These are phyloP conservation scores for Liparis tanakae DNA, from an alignment of 2,797 vertebrate genomes.

Conservation along the genomic window DNA sequence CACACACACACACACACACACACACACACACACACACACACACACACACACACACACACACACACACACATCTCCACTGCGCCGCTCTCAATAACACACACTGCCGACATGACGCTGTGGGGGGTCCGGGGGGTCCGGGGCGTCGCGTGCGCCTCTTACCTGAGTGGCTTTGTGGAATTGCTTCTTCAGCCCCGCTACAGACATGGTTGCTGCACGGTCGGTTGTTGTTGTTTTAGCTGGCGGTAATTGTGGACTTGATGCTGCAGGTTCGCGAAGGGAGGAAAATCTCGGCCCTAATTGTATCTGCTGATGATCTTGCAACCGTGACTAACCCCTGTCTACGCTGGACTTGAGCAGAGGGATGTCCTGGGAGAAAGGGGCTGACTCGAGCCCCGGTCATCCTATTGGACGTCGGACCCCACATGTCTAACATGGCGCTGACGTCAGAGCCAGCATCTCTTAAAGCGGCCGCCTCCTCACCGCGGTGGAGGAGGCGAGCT, in stretches of 20 bases:
- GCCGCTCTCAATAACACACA: not conserved
- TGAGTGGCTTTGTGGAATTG: constrained; percentile 97
- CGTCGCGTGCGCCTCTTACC: constrained; percentile 76
- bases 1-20: too few relatives aligned
- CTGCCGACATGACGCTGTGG: not conserved
- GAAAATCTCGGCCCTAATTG: constrained; percentile 36
- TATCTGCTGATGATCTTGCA: constrained; percentile 45
- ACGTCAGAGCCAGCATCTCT: constrained; percentile 67
- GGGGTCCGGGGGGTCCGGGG: constrained; percentile 8
- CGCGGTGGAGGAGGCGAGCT: not conserved
- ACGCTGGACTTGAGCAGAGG: constrained; percentile 64
- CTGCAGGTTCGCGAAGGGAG: constrained; percentile 23
- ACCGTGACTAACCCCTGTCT: constrained; percentile 59
- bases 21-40: too few relatives aligned
- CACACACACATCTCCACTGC: not conserved
- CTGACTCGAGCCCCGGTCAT: constrained; percentile 61
- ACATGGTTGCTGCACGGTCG: constrained; percentile 80
- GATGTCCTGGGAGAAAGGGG: constrained; percentile 73
- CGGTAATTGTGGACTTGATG: constrained; percentile 7
- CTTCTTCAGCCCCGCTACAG: constrained; percentile 93
- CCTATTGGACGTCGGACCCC: constrained; percentile 68
- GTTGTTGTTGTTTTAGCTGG: constrained; percentile 22
- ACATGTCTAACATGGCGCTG: constrained; percentile 69
- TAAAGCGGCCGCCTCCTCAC: constrained; percentile 65
- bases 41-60: too few relatives aligned